Evolutionary conservation across 2,113 vertebrate genomes (phyloP), one percentile per base, ranked within the genome.

Genomic region (Formicarius rufipectus): DNA sequence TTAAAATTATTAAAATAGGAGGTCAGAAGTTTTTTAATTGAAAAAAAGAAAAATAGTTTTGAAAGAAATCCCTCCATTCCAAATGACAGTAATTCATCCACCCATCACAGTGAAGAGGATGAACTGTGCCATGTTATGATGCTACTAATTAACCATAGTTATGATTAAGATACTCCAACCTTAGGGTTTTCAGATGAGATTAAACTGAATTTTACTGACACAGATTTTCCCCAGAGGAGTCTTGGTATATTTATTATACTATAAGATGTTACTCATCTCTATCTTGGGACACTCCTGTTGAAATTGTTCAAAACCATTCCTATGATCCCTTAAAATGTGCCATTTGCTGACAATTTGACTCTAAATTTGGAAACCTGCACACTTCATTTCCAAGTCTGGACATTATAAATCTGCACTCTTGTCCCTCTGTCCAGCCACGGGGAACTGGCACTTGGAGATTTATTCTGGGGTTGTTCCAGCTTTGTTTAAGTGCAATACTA

Each of bases 241-340:
- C 35, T 22, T 53, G 39, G 25, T 31, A 19, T 35, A 62, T 60
- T 76, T 62, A 39, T 58, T 49, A 37, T 2, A 25, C 9, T 40
- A 0, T 5, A 74, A 52, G 17, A 49, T 8, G 24, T 55, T 39
- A 67, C 22, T 50, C 2, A 5, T n/a, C 60, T 37, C 6, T 14
- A 52, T 18, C 28, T 40, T 53, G 31, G 18, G 28, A 37, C 37
- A 37, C 89, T 47, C 17, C 62, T 49, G 4, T 40, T 53, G 44
- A 28, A 68, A 39, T 2, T 76, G 58, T 64, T 37, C 78, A 79
- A 90, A 79, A 22, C 22, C 62, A 40, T 44, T 55, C 12, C 5
- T 7, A n/a, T 4, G 15, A 31, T 76, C 49, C 18, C 9, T 49
- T 47, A 21, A 55, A 85, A 76, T 0, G 0, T 40, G 47, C 12